Percentiles rank a stretch among this genome's conserved stretches.
These are phyloP conservation scores for Drosophila setifemur DNA, from an alignment of 1,140 invertebrate genomes.

Conservation along the genomic window DNA sequence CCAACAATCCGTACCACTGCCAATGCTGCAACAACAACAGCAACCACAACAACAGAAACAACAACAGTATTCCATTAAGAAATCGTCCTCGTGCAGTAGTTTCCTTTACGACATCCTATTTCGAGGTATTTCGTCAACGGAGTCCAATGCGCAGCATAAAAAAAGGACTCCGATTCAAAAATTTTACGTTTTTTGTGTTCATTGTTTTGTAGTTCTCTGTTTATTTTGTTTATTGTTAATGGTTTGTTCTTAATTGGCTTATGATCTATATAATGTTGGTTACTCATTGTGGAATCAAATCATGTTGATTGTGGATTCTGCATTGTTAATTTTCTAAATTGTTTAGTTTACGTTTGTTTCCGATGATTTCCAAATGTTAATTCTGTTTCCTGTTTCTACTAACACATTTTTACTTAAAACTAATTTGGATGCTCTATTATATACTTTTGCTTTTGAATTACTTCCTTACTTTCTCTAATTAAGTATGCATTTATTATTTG, in stretches of 20 bases:
- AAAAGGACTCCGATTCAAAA: conserved; percentile 59
- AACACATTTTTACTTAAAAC: not conserved
- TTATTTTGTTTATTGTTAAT: conserved; percentile 10
- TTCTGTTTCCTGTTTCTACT: not conserved
- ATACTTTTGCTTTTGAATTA: not conserved
- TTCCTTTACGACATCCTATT: conserved; percentile 82
- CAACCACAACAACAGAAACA: conserved; percentile 50
- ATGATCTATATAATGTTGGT: conserved; percentile 2
- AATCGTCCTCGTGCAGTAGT: conserved; percentile 83
- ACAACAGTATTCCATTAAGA: conserved; percentile 80
- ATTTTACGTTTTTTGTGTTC: conserved; percentile 52
- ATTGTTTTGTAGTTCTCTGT: not conserved
- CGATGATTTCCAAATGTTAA: conserved; percentile 3
- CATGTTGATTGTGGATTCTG: not conserved
- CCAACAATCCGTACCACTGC: conserved; percentile 44
- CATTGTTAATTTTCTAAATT: conserved; percentile 14
- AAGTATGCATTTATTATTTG: not conserved
- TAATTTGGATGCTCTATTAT: not conserved
- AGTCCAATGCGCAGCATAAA: conserved; percentile 32
- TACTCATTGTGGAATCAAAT: not conserved
- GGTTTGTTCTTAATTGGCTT: conserved; percentile 21
- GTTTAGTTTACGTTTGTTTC: not conserved
- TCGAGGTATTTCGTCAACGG: conserved; percentile 82
- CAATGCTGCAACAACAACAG: conserved; percentile 38
- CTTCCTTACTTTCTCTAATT: not conserved